A percentile compares a stretch with the other conserved stretches of the same genome.
Evolutionary conservation across 2,888 invertebrate genomes (phyloP).

Genomic region (Camptogramma bilineatum): DNA sequence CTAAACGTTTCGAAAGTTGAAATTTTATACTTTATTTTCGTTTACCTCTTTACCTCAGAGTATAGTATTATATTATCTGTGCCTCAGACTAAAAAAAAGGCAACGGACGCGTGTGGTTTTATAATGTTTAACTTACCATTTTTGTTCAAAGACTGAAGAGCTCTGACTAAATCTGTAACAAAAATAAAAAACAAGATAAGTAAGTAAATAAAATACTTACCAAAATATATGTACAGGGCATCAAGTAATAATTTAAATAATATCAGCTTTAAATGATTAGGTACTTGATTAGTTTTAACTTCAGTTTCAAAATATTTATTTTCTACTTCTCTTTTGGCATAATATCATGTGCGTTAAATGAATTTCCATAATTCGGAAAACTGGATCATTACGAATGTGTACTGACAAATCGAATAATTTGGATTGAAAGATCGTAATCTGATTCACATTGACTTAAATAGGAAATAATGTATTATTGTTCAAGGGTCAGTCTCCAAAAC

Average conservation of each 20-base stretch:
- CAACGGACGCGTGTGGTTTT: not conserved
- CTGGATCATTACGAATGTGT: not conserved
- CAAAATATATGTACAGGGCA: not conserved
- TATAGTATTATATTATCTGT: no score
- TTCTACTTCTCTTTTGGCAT: not conserved
- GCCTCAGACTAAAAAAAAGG: no score
- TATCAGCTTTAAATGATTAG: not conserved
- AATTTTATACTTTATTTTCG: not conserved
- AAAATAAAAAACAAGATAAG: slow-evolving; percentile 4
- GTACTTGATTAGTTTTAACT: not conserved
- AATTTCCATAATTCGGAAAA: not conserved
- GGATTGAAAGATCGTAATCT: not conserved
- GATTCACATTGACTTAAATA: not conserved
- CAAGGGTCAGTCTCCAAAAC: no score
- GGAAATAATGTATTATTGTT: not conserved
- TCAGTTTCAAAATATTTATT: not conserved
- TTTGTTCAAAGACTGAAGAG: not conserved
- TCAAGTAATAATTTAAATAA: no score
- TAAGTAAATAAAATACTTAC: not conserved
- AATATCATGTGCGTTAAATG: not conserved
- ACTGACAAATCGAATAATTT: not conserved
- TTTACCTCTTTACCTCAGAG: no score
- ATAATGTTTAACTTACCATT: slow-evolving; percentile 19
- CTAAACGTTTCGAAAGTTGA: no score
- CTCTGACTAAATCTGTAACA: slow-evolving; percentile 44